These are phyloP conservation scores for Cremastobaeus sp. DNA, from an alignment of 2,888 invertebrate species.

Conservation along the genomic window DNA sequence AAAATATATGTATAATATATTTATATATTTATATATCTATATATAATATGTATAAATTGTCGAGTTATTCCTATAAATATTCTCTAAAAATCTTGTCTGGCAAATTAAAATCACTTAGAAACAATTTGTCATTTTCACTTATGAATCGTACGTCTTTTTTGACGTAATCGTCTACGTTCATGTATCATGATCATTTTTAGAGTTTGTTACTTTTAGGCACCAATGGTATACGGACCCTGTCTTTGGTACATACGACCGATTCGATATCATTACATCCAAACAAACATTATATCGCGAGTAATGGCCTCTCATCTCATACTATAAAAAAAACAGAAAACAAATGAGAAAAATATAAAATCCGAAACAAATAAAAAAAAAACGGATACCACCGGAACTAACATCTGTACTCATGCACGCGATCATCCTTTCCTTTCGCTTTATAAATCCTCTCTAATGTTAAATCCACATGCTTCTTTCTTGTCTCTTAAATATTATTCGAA, in stretches of 20 bases:
- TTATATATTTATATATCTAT: conserved; percentile 70
- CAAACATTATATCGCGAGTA: conserved; percentile 56
- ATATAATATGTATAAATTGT: conserved; percentile 75
- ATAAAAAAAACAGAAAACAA: conserved; percentile 23
- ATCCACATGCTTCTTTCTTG: conserved; percentile 38
- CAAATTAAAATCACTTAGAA: conserved; percentile 76
- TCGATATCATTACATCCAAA: conserved; percentile 70
- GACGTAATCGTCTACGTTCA: conserved; percentile 44
- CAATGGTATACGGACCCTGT: conserved; percentile 79
- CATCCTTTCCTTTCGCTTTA: conserved; percentile 40
- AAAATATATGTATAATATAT: conserved; percentile 71
- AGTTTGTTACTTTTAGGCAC: conserved; percentile 75
- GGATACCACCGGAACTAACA: too few relatives aligned
- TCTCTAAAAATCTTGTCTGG: conserved; percentile 76
- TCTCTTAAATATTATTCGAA: conserved; percentile 67
- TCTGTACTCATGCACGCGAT: conserved; percentile 56
- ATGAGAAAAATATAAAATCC: conserved; percentile 26
- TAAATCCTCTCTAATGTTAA: conserved; percentile 44
- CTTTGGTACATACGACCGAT: conserved; percentile 79
- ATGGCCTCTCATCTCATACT: conserved; percentile 45
- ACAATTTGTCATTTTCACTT: conserved; percentile 72
- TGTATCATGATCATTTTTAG: conserved; percentile 60
- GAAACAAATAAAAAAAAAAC: too few relatives aligned
- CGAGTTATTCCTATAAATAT: conserved; percentile 77
- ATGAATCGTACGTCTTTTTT: conserved; percentile 64